Evolutionary conservation across 2,113 vertebrate genomes (phyloP), one percentile per base, ranked within the genome.

Genomic region (Syngnathus typhle): DNA sequence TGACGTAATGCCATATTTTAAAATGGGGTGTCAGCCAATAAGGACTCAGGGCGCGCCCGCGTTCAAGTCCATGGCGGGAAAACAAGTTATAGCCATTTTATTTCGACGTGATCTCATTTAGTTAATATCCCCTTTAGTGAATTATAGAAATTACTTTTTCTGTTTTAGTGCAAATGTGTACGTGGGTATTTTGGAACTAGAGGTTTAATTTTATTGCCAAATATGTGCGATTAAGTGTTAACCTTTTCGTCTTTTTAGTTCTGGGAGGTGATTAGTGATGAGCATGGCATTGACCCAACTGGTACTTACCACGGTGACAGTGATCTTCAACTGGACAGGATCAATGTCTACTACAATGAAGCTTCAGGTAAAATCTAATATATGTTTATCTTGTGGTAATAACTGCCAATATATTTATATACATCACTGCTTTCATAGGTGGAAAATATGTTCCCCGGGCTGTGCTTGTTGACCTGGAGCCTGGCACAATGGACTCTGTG

Each of bases 301-400:
- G 91, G 91, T 2, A 88, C 90, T 6, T 92, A 92, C 71, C 88
- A 92, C 13, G 91, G 91, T 2, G 91, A 92, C 84, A 91, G 90
- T 56, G 90, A 91, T 67, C 89, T 98, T 68, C 95, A 96, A 81
- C 88, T 98, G 75, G 95, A 98, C 78, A 93, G 95, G 73, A 96
- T 98, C 78, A 98, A 94, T 18, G 95, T 98, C 39, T 98, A 98
- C 64, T 98, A 98, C 80, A 98, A 98, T 18, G 95, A 95, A 68
- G 94, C 94, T 12, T 92, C 93, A 3, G 94, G 94, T 93, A 75
- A 86, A 5, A 58, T 3, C 2, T 0, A 54, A 54, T 11, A 49
- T 4, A 4, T n/a, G 1, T n/a, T 19, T 51, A 19, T 32, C 27
- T 32, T 32, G 27, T 32, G 27, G 27, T 32, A 32, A 32, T 32